Conservation (phyloP, 2,888 invertebrate genomes). For the Rhagophthalmus giganteus region DNA sequence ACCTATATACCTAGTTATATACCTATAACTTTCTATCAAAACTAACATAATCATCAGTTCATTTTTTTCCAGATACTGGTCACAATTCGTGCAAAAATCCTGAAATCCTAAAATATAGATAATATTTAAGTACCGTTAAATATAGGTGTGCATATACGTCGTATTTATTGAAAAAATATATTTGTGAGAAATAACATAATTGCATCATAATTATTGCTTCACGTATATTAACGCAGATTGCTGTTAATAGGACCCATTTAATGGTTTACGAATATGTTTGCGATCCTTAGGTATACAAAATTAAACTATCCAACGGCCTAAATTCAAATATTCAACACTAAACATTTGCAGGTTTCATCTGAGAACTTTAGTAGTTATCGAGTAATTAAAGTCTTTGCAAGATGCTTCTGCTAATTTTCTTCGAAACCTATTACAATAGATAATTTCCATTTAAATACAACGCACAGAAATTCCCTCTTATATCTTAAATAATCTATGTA, state of each 20-base stretch:
- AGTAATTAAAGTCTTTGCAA: slow-evolving; percentile 7
- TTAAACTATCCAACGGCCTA: not conserved
- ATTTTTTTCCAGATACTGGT: not conserved
- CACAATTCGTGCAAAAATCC: not conserved
- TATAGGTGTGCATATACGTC: not conserved
- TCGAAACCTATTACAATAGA: too few relatives aligned
- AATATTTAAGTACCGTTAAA: not conserved
- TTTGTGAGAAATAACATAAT: too few relatives aligned
- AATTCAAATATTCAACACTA: not conserved
- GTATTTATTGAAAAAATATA: not conserved
- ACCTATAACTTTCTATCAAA: too few relatives aligned
- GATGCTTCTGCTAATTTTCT: slow-evolving; percentile 6
- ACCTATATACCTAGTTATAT: too few relatives aligned
- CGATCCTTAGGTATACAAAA: not conserved
- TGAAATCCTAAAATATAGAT: too few relatives aligned
- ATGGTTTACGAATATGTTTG: not conserved
- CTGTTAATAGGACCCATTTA: not conserved
- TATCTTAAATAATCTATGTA: too few relatives aligned
- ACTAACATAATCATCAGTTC: not conserved
- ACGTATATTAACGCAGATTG: not conserved
- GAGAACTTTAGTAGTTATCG: not conserved
- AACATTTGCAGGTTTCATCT: not conserved
- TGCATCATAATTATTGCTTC: not conserved
- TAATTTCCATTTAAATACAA: too few relatives aligned
- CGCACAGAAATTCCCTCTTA: too few relatives aligned